Base-by-base conservation (phyloP, 2,888 invertebrate species). In the Nephrocerus scutellatus region DNA sequence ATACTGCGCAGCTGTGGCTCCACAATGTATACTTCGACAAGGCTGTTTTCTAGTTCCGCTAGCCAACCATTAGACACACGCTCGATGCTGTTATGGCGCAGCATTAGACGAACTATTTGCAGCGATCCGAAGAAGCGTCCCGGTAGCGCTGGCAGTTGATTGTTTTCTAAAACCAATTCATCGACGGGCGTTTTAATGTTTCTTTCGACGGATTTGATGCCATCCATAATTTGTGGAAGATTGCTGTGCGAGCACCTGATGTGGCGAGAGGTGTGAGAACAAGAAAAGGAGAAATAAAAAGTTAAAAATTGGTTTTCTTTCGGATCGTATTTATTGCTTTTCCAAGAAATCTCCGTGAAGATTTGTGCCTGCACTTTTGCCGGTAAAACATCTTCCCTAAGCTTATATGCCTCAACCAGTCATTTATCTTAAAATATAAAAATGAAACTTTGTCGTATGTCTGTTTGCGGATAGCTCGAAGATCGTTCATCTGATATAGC, bases 241-340 rank as follows among this genome's bases (percentile, higher is more conserved):
- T 88, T 88, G 71, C 88, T 87, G 72, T 89, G 88, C n/a, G 89
- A 88, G 63, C 90, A 90, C 89, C 89, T 89, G 66, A 5, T 71
- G 70, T 16, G 26, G 5, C 36, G 31, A 46, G 33, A 42, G 30
- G 13, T n/a, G 21, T 21, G 31, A 21, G n/a, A n/a, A n/a, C n/a
- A n/a, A n/a, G n/a, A n/a, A n/a, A n/a, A n/a, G n/a, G n/a, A n/a
- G n/a, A n/a, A n/a, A n/a, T n/a, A n/a, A n/a, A n/a, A n/a, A n/a
- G n/a, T n/a, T n/a, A n/a, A n/a, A n/a, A n/a, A n/a, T n/a, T n/a
- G n/a, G n/a, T n/a, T n/a, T n/a, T n/a, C n/a, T n/a, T n/a, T n/a
- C n/a, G n/a, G n/a, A n/a, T n/a, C n/a, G n/a, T n/a, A n/a, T n/a
- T n/a, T n/a, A n/a, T n/a, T n/a, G n/a, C n/a, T n/a, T n/a, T n/a